Base-by-base conservation (phyloP, 2,888 invertebrate species). In the Drosophila ustulata region DNA sequence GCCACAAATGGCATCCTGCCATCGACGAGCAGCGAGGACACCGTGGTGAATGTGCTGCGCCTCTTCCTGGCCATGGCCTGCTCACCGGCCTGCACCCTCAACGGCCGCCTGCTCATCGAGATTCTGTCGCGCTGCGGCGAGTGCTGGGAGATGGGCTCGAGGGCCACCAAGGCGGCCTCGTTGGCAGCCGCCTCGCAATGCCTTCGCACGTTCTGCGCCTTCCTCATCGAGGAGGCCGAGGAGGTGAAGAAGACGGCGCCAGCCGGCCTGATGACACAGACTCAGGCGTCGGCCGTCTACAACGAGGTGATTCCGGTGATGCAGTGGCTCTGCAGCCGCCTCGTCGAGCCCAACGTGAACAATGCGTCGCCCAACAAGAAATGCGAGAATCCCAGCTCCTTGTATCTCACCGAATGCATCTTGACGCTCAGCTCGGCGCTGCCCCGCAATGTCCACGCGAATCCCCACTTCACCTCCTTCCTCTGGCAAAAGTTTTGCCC, bases 401-500 rank as follows among this genome's bases (percentile, higher is more conserved):
- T 97, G 3, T 97, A 97, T 91, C 94, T 98, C 64, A 93, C 98
- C 64, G 98, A 98, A 91, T 98, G 98, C 89, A 94, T 98, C 59
- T 93, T 97, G 70, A 97, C 97, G 0, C 93, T 98, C 66, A 96
- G 97, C 86, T 96, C 96, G 8, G 97, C 96, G 55, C 92, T 97
- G 55, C 97, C 97, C 0, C 96, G 96, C 81, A 95, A 96, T 78
- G 96, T 97, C 7, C 96, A 96, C 84, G 95, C 95, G 2, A 97
- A 97, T 93, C 94, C 95, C 0, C 97, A 97, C 92, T 97, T 97
- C 90, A 96, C 96, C 2, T 96, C 96, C 3, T 97, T 97, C 89
- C 93, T 97, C 8, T 97, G 98, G 98, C 97, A 98, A 91, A 96
- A 97, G 87, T 96, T 98, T 89, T 98, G 98, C 87, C 98, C 98